A percentile compares a stretch with the other conserved stretches of the same genome.
phyloP scores from a whole-genome alignment of 1,140 invertebrate species.

The Rhynchophorus ferrugineus region DNA sequence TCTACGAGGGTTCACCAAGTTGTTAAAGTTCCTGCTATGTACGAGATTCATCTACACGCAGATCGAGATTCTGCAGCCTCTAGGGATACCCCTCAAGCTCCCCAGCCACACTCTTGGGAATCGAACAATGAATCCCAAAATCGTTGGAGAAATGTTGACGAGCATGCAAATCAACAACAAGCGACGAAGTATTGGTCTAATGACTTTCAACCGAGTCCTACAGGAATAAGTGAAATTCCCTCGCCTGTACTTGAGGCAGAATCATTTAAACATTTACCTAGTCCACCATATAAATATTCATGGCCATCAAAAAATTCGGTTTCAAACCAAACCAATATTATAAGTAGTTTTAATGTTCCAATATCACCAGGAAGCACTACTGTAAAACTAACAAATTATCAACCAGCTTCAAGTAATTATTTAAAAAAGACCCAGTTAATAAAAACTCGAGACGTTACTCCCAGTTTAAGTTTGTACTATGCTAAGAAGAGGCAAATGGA shows the following conservation, averaged over 20 bases:
- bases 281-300: no score
- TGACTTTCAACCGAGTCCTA: no score
- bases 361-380: slow-evolving; percentile 14
- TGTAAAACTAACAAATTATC: slow-evolving; percentile 5
- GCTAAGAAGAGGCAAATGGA: slow-evolving; percentile 19
- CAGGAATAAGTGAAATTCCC: no score
- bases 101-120: no score
- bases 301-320: no score
- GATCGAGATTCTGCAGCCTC: background rate
- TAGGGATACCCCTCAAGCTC: background rate
- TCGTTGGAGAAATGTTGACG: slow-evolving; percentile 1
- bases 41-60: slow-evolving; percentile 23
- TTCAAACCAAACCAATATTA: background rate
- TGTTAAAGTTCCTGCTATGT: slow-evolving; percentile 24
- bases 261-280: no score
- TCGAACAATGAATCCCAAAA: no score
- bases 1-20: slow-evolving; percentile 20
- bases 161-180: background rate
- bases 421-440: background rate
- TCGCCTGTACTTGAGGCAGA: no score
- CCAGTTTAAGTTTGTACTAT: slow-evolving; percentile 15
- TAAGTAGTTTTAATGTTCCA: slow-evolving; percentile 7
- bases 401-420: background rate
- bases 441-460: background rate
- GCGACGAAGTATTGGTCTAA: slow-evolving; percentile 12